These are phyloP conservation scores for Dermochelys coriacea DNA, from an alignment of 2,797 vertebrate genomes.

Conservation along the genomic window DNA sequence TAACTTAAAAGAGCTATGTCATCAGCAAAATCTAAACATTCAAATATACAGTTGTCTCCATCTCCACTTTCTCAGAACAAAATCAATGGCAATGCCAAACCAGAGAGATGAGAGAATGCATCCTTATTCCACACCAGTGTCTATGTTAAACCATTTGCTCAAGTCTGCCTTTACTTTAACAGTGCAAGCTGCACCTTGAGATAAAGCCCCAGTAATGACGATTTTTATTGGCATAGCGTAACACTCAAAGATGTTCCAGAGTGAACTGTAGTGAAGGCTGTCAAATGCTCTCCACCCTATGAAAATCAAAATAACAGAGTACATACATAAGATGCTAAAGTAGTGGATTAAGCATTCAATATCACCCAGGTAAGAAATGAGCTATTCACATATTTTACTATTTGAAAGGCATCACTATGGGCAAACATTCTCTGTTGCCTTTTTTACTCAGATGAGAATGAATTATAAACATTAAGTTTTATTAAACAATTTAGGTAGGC, in stretches of 20 bases:
- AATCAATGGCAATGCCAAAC: not conserved
- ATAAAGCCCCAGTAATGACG: not conserved
- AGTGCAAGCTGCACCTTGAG: not conserved
- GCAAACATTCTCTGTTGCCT: not conserved
- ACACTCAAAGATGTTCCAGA: conserved; percentile 16
- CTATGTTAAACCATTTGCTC: not conserved
- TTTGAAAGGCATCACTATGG: not conserved
- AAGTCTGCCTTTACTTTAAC: not conserved
- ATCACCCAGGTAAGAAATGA: not conserved
- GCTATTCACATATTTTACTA: not conserved
- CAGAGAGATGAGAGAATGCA: not conserved
- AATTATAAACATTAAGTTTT: not conserved
- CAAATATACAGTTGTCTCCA: not conserved
- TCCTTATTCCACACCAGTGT: not conserved
- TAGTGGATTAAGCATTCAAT: not conserved
- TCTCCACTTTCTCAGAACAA: not conserved
- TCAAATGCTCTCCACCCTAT: not conserved
- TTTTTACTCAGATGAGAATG: not conserved
- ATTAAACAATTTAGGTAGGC: conserved; percentile 28
- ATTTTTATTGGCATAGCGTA: not conserved
- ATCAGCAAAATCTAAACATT: not conserved
- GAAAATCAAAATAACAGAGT: not conserved
- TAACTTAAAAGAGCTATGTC: not conserved
- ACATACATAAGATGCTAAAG: not conserved
- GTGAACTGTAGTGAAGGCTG: not conserved